Evolutionary conservation across 30 jellyfish, hydroid and myxozoan genomes (phyloP), one percentile per base, ranked within the genome.

Genomic region (Aurelia sp.): DNA sequence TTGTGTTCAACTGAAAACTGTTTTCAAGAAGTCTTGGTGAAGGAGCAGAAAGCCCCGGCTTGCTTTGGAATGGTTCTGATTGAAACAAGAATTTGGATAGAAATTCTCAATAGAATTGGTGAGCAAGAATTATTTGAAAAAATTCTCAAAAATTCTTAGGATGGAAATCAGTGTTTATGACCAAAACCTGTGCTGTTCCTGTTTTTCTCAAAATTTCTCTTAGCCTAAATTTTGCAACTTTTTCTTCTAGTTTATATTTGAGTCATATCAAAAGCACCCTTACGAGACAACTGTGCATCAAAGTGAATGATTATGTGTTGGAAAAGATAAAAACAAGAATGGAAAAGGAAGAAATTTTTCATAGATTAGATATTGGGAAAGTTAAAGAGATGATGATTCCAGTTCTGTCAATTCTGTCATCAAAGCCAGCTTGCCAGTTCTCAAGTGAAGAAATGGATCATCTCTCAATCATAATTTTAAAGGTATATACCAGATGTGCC

Each of bases 371-470:
- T 76, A 57, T 86, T 20, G 83, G 96, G 11, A 65, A 68, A 22
- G 79, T 67, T 13, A 21, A 47, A 18, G 76, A 67, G 13, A 76
- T 86, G 96, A 48, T 50, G 71, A 38, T 27, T 13, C 30, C 73
- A 3, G 73, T 75, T 11, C 12, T 22, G n/a, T 38, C 76, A 8
- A 67, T 86, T 13, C 50, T 86, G 63, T 7, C 66, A 38, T 59
- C 96, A 52, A 86, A 86, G 61, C 85, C 96, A 13, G 67, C 53
- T 15, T 72, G 87, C 38, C 86, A 76, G 72, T 67, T 86, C 8
- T 44, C 86, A 22, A 22, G 19, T 40, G 73, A 86, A 52, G 89
- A 76, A 40, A 18, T 66, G 3, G 72, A 76, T 12, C 96, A 86
- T 53, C 79, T 86, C 17, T 41, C 90, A 11, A 33, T 86, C 33